phyloP scores from a whole-genome alignment of 64 coral and sea anemone species.

The Anthopleura sola region DNA sequence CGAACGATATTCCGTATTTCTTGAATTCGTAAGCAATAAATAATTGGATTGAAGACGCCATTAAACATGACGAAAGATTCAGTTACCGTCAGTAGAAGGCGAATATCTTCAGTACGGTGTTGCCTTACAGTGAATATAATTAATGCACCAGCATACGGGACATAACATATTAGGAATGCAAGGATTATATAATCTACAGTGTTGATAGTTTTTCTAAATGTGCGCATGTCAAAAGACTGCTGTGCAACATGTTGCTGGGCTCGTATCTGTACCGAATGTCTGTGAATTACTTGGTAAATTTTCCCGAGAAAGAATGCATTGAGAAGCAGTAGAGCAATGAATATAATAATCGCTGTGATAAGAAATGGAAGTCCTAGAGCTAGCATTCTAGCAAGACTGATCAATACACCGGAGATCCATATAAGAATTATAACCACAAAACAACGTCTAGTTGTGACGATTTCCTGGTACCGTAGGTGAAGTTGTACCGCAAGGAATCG shows the following conservation, averaged over 20 bases:
- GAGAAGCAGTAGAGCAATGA: background rate
- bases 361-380: background rate
- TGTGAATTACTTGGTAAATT: constrained; percentile 21
- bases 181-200: constrained; percentile 18
- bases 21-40: constrained; percentile 42
- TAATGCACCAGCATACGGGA: constrained; percentile 16
- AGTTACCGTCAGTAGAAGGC: background rate
- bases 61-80: constrained; percentile 27
- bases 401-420: constrained; percentile 10
- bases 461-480: constrained; percentile 34
- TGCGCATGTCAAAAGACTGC: background rate
- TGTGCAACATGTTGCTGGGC: background rate
- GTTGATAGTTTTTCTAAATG: constrained; percentile 11
- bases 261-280: constrained; percentile 34
- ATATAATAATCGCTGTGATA: background rate
- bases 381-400: background rate
- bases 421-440: background rate
- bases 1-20: constrained; percentile 22
- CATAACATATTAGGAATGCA: constrained; percentile 32
- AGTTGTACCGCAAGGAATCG: constrained; percentile 34
- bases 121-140: background rate
- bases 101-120: background rate
- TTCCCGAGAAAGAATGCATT: background rate
- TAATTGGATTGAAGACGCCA: constrained; percentile 22
- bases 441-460: constrained; percentile 31